Evolutionary conservation across 2,113 vertebrate species (phyloP).

Genomic region (Delphinus delphis): DNA sequence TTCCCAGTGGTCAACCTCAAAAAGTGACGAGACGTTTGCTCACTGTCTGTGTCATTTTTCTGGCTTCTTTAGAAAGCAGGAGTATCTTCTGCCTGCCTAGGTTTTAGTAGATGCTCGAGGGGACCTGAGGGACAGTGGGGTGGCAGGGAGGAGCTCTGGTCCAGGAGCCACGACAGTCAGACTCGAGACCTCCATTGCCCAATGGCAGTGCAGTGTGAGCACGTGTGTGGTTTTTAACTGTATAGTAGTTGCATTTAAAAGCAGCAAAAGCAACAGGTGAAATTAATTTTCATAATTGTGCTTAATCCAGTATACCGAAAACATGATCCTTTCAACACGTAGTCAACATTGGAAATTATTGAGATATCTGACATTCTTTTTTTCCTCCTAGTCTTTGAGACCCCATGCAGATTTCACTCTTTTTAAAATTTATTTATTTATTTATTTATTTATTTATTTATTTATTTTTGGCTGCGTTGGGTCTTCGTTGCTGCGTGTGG

Average conservation of each 20-base stretch:
- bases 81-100: not conserved
- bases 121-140: too few species aligned
- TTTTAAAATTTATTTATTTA: too few species aligned
- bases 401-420: accelerated
- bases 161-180: too few species aligned
- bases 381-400: not conserved
- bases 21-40: not conserved
- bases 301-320: not conserved
- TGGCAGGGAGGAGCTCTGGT: too few species aligned
- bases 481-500: too few species aligned
- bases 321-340: not conserved
- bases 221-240: accelerated
- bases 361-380: not conserved
- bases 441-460: too few species aligned
- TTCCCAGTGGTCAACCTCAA: not conserved
- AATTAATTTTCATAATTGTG: not conserved
- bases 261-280: not conserved
- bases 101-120: not conserved
- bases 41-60: not conserved
- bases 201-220: accelerated
- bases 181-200: accelerated
- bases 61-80: not conserved
- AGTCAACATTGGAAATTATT: not conserved
- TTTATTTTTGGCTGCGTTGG: too few species aligned
- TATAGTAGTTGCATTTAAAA: not conserved